Evolutionary conservation across 2,113 vertebrate genomes (phyloP), one percentile per base, ranked within the genome.

Genomic region (Cairina moschata): DNA sequence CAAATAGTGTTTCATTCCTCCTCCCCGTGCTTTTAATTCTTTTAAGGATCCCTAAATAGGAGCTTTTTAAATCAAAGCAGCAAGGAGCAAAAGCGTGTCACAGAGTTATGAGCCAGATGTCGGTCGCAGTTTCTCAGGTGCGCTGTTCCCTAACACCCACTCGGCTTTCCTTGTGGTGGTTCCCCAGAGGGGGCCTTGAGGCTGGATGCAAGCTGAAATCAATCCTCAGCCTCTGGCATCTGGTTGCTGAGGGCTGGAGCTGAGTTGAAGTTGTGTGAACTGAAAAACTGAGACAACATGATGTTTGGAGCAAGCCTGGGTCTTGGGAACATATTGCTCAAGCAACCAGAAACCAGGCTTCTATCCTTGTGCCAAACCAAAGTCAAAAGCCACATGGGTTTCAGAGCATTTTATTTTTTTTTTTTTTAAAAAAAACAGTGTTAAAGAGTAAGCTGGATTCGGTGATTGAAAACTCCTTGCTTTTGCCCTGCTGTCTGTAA

Each of bases 361-460:
- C 62, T 92, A 5, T 65, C 40, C n/a, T 29, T 62, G 59, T 95
- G 72, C 71, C 91, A 95, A 89, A 80, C 58, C 55, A 46, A 84
- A 90, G 84, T 92, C 86, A 83, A 85, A 89, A 89, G 68, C 50
- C n/a, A n/a, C 50, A 54, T 36, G 78, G 16, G n/a, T 80, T 95
- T 91, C 14, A 2, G 58, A 89, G 76, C 14, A 9, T 17, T 6
- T 44, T 46, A 20, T 91, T 38, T 46, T 42, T 44, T 8, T 17
- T 44, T 44, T 44, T 46, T 54, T 17, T 48, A n/a, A 48, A 42
- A 38, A 38, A 40, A 38, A 15, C 11, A 18, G 18, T 58, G 54
- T 90, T 85, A 79, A 85, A 79, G 58, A 66, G 22, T 85, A 62
- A 93, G 28, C 40, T 76, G 58, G 18, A 17, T 76, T 91, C 34